phyloP scores from a whole-genome alignment of 2,888 invertebrate species.

The Spilarctia lutea region DNA sequence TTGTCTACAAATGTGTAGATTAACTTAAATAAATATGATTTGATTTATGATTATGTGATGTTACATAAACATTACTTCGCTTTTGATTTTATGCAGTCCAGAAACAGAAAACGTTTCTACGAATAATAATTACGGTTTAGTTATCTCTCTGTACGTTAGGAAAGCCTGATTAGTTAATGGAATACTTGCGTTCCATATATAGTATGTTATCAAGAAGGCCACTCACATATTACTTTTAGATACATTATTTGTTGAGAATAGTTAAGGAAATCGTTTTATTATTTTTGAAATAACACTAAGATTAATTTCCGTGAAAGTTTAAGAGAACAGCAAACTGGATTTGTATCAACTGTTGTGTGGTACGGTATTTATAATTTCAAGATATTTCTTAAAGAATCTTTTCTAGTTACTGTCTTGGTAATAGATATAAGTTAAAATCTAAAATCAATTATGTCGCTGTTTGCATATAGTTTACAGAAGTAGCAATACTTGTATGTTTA shows the following conservation, averaged over 20 bases:
- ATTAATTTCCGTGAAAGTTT: neutral
- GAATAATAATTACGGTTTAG: conserved; percentile 11
- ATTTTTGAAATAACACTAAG: neutral
- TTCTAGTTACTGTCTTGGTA: neutral
- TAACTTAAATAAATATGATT: neutral
- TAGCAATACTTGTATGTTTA: neutral
- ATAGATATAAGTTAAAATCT: neutral
- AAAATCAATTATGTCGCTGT: neutral
- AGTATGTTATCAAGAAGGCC: conserved; percentile 17
- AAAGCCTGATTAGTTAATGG: conserved; percentile 46
- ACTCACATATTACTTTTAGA: conserved; percentile 5
- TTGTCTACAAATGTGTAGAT: neutral
- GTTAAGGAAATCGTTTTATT: neutral
- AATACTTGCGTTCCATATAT: conserved; percentile 14
- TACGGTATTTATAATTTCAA: neutral
- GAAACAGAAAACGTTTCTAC: conserved; percentile 7
- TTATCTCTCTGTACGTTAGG: conserved; percentile 29
- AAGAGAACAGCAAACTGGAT: neutral
- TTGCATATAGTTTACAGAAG: neutral
- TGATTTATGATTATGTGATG: conserved; percentile 3
- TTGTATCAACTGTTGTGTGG: neutral
- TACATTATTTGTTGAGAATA: neutral
- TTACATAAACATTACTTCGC: neutral
- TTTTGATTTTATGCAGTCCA: conserved; percentile 2
- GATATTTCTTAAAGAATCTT: neutral